Percentiles rank a stretch among this genome's conserved stretches.
These are phyloP conservation scores for Plagiodera versicolora DNA, from an alignment of 2,888 invertebrate species.

Conservation along the genomic window DNA sequence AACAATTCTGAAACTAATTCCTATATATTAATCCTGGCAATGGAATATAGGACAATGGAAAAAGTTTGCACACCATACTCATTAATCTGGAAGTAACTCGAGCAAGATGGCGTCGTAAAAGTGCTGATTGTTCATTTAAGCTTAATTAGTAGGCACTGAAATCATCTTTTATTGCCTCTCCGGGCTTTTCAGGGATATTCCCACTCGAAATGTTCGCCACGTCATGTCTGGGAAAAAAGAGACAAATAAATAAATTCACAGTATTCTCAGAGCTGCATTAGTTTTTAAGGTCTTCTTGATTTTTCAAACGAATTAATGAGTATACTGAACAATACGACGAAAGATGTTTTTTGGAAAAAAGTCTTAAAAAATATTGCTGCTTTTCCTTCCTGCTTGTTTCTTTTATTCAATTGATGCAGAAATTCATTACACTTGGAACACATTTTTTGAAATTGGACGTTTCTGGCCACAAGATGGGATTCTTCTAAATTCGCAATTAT, in stretches of 20 bases:
- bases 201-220: constrained; percentile 1
- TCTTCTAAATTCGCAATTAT: too few species aligned
- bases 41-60: constrained; percentile 36
- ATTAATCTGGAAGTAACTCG: constrained; percentile 52
- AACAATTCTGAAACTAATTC: constrained; percentile 41
- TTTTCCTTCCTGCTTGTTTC: too few species aligned
- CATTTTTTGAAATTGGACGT: too few species aligned
- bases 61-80: constrained; percentile 43
- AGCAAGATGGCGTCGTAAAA: constrained; percentile 53
- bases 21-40: constrained; percentile 39
- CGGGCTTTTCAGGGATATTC: constrained; percentile 29
- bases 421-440: too few species aligned
- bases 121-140: constrained; percentile 55
- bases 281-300: too few species aligned
- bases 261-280: too few species aligned
- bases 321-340: neutral
- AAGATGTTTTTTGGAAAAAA: too few species aligned
- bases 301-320: too few species aligned
- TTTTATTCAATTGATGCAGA: too few species aligned
- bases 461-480: too few species aligned
- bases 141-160: constrained; percentile 53
- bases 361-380: too few species aligned
- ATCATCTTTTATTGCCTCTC: constrained; percentile 41
- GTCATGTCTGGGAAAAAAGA: constrained; percentile 6
- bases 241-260: neutral